phyloP scores from a whole-genome alignment of 2,113 vertebrate genomes.

The Platycercus adscitus region DNA sequence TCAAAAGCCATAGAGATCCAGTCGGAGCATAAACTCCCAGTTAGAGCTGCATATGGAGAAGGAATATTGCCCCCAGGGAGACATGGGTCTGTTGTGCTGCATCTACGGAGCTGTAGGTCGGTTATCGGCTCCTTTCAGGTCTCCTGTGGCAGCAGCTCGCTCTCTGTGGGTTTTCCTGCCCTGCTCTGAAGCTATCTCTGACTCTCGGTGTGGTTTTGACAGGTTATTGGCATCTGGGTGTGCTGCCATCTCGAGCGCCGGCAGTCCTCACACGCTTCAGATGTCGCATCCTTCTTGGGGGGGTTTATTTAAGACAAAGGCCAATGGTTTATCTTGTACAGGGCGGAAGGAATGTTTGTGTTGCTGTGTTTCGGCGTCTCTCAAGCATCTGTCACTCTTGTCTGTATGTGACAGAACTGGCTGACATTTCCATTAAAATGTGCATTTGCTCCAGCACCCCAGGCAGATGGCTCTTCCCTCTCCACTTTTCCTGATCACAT shows the following conservation, averaged over 20 bases:
- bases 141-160: neutral
- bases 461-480: neutral
- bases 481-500: neutral
- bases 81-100: fast-evolving
- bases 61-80: fast-evolving
- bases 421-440: neutral
- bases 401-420: neutral
- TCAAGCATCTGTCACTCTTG: neutral
- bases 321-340: neutral
- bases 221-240: neutral
- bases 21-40: fast-evolving
- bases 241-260: neutral
- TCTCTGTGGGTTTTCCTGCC: neutral
- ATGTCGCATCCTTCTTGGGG: neutral
- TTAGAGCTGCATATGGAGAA: fast-evolving
- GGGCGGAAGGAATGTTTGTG: neutral
- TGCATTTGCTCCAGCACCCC: neutral
- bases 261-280: fast-evolving
- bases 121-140: neutral
- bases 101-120: neutral
- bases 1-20: fast-evolving
- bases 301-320: neutral
- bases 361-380: neutral
- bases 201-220: neutral
- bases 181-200: neutral